Evolutionary conservation across 2,888 invertebrate genomes (phyloP), one percentile per base, ranked within the genome.

Genomic region (Peribatodes rhomboidaria): DNA sequence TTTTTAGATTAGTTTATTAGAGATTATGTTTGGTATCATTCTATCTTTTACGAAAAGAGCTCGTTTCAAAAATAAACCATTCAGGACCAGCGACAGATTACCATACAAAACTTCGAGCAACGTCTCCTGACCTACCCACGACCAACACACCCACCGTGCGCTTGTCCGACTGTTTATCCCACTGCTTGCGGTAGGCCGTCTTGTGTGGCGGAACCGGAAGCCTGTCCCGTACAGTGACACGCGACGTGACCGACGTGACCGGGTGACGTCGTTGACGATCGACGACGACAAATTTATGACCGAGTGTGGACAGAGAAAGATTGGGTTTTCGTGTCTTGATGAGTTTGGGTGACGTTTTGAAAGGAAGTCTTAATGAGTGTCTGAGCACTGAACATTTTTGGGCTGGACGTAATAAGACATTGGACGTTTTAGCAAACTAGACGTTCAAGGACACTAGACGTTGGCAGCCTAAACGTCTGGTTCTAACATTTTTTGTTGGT

Each of bases 171-270:
- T 27, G 50, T 20, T 14, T 14, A 31, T 47, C 47, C 47, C 14
- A 8, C 37, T 39, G 59, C 39, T 65, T 65, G 65, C 65, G 65
- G 65, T 65, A 57, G 65, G 60, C 46, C 65, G 11, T 44, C 65
- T 57, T 65, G 65, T 65, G 65, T 47, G 65, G 65, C 56, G 65
- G 65, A 60, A 59, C 37, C 64, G 64, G 64, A 64, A 33, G 42
- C 42, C 18, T 39, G 20, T 16, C 14, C 22, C 9, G 14, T 49
- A 27, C 18, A 11, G 27, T 20, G 52, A 22, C 54, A 42, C 44
- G 55, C 13, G 47, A 57, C 46, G 50, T 18, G 56, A 35, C 31
- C 41, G 54, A 62, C 52, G 56, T 27, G 56, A 35, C 39, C 49
- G 49, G 35, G 42, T 42, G 52, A 53, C 20, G 55, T 20, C 61